phyloP scores from a whole-genome alignment of 2,888 invertebrate genomes.

The Eumerus sabulonum region DNA sequence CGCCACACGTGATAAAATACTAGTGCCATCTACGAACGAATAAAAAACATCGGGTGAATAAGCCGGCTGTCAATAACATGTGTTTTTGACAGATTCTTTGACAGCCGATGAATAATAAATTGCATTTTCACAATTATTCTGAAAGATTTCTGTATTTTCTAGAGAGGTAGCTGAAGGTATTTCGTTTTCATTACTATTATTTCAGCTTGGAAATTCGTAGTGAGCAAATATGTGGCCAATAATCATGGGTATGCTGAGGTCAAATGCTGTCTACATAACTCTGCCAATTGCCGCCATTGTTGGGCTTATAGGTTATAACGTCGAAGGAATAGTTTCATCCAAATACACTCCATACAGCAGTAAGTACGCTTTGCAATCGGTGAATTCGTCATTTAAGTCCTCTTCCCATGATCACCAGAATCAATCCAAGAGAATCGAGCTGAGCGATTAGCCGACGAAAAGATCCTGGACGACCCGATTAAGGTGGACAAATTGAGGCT shows the following conservation, averaged over 20 bases:
- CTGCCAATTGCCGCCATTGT: conserved; percentile 90
- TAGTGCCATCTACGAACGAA: neutral
- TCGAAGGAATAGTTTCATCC: conserved; percentile 87
- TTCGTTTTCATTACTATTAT: too few relatives aligned
- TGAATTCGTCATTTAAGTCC: too few relatives aligned
- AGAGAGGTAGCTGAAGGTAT: too few relatives aligned
- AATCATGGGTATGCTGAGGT: conserved; percentile 83
- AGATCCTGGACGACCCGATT: conserved; percentile 80
- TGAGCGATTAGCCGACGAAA: conserved; percentile 83
- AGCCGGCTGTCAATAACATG: conserved; percentile 30
- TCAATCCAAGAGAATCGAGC: conserved; percentile 87
- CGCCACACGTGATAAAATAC: neutral
- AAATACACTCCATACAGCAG: conserved; percentile 87
- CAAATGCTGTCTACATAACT: conserved; percentile 89
- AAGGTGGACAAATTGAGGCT: conserved; percentile 85
- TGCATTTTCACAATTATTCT: too few relatives aligned
- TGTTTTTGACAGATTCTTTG: conserved; percentile 15
- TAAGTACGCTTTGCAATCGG: too few relatives aligned
- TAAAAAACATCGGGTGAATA: neutral
- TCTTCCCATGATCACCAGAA: conserved; percentile 79
- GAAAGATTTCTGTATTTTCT: too few relatives aligned
- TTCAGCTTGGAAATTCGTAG: too few relatives aligned
- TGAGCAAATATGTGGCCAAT: conserved; percentile 87
- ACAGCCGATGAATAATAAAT: too few relatives aligned
- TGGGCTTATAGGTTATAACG: conserved; percentile 91